Percentiles rank a stretch among this genome's conserved stretches.
Conservation (phyloP, 2,888 invertebrate species). For the Nasonovia ribisnigri region DNA sequence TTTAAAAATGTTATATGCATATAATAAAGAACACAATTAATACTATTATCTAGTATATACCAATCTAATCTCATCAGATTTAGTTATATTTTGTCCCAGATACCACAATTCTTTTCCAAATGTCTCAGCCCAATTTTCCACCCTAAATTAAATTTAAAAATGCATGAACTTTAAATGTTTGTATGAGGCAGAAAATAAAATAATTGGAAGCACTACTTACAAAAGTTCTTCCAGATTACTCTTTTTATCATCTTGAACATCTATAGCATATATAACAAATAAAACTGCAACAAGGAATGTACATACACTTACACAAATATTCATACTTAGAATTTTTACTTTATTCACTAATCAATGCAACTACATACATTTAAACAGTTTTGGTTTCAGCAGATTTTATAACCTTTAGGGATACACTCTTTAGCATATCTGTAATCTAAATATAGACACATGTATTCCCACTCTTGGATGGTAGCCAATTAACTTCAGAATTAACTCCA, state of each 20-base stretch:
- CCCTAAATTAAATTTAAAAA: conserved; percentile 73
- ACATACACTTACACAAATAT: conserved; percentile 41
- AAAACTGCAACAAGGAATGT: conserved; percentile 50
- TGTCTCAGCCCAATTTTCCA: conserved; percentile 83
- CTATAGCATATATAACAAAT: conserved; percentile 48
- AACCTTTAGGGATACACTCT: conserved; percentile 50
- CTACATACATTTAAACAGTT: conserved; percentile 9
- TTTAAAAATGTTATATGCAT: conserved; percentile 2
- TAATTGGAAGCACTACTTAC: conserved; percentile 26
- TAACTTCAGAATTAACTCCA: conserved; percentile 44
- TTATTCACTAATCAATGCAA: neutral
- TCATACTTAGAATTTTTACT: conserved; percentile 49
- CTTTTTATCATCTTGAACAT: conserved; percentile 56
- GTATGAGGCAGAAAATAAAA: neutral
- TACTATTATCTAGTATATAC: conserved; percentile 72
- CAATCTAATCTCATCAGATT: conserved; percentile 81
- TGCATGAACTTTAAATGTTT: neutral
- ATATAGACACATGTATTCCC: conserved; percentile 50
- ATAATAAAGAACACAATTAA: neutral
- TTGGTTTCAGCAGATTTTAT: neutral
- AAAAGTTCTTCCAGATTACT: conserved; percentile 48
- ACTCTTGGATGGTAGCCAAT: conserved; percentile 57
- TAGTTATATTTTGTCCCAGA: conserved; percentile 82
- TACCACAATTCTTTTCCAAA: conserved; percentile 86
- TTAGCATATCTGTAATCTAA: conserved; percentile 46